Base-by-base conservation (phyloP, 2,113 vertebrate genomes). In the Sinocyclocheilus anophthalmus region DNA sequence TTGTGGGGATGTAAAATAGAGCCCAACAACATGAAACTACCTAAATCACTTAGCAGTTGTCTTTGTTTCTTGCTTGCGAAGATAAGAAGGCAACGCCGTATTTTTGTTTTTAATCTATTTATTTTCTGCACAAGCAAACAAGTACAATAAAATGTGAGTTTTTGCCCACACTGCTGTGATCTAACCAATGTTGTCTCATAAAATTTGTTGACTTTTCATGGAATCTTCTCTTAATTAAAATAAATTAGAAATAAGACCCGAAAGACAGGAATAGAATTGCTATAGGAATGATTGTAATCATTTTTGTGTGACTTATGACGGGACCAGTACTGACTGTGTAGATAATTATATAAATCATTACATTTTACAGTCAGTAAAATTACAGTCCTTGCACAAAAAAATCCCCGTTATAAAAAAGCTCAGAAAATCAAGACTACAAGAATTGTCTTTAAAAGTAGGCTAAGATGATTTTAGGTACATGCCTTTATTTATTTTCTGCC, bases 11-110 rank as follows among this genome's bases (percentile, higher is more conserved):
- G 96, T 90, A 94, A 96, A 94, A 91, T 94, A 94, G 88, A 98
- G 96, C 96, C 96, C 96, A 98, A 98, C 97, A 99, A 98, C 97
- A 98, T 96, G 96, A 98, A 97, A 98, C 97, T 99, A 98, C 97
- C 97, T 98, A 98, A 97, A 98, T 95, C 97, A 97, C 97, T 95
- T 95, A 95, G 94, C 97, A 98, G 97, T 95, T 96, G 91, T 86
- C 88, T 93, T 83, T 92, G 69, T 88, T 92, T 88, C 85, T 84
- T 87, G 45, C 76, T 24, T 57, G 59, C 53, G 75, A 69, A 69
- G 53, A 70, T 48, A 53, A 84, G n/a, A 77, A 24, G 48, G 42
- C 59, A 18, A 50, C 67, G 48, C 3, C 7, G 39, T 22, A 63
- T 53, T 73, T 59, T 78, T 26, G 26, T 26, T 20, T 42, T 48